Conservation (phyloP, 1,140 invertebrate species). For the Bombus sibiricus region DNA sequence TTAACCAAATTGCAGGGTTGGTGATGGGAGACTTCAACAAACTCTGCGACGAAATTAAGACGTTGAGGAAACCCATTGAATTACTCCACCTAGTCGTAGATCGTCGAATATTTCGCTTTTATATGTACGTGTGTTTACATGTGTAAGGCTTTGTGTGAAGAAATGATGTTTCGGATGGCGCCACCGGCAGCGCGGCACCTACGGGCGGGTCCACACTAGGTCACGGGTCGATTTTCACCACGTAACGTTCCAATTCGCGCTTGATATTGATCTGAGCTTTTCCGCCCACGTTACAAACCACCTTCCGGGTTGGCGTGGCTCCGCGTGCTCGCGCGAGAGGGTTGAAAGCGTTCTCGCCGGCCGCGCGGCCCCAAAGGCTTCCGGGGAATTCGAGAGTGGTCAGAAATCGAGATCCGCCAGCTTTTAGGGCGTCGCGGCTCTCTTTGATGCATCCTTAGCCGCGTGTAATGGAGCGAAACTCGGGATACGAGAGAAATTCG, state of each 20-base stretch:
- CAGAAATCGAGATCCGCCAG: conserved; percentile 12
- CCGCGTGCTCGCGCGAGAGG: conserved; percentile 22
- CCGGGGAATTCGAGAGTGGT: background rate
- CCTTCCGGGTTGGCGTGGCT: conserved; percentile 28
- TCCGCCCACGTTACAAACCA: conserved; percentile 69
- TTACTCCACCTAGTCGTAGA: background rate
- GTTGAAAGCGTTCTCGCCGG: conserved; percentile 21
- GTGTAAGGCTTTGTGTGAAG: background rate
- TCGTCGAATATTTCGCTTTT: conserved; percentile 27
- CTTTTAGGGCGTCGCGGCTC: background rate
- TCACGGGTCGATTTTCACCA: conserved; percentile 79
- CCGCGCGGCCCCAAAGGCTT: background rate
- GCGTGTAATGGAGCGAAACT: conserved; percentile 1
- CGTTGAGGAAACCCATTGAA: background rate
- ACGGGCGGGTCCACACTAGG: conserved; percentile 80
- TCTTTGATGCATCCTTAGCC: conserved; percentile 22
- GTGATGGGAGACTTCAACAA: background rate
- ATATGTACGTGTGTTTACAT: background rate
- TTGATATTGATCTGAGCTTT: conserved; percentile 82
- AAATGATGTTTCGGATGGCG: conserved; percentile 68
- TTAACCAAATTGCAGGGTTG: conserved; percentile 23
- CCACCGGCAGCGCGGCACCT: conserved; percentile 67
- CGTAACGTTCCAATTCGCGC: conserved; percentile 81
- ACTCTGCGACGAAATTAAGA: conserved; percentile 21
- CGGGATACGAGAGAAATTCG: background rate